A percentile compares a stretch with the other conserved stretches of the same genome.
These are phyloP conservation scores for Drosophila mauritiana DNA, from an alignment of 1,140 invertebrate genomes.

Conservation along the genomic window DNA sequence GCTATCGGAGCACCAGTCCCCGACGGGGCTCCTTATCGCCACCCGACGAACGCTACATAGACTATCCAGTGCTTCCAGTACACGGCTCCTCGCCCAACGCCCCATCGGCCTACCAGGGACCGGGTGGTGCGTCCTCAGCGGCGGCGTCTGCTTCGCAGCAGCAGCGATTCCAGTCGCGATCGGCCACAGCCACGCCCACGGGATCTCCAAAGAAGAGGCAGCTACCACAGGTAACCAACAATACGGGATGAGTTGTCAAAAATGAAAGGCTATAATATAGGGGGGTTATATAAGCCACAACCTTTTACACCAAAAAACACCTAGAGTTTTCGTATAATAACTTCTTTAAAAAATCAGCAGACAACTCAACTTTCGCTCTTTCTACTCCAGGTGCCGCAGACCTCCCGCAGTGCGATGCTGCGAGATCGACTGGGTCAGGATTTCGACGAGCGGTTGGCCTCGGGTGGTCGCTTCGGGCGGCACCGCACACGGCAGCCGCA, in stretches of 20 bases:
- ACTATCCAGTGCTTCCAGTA: slow-evolving; percentile 84
- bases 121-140: slow-evolving; percentile 30
- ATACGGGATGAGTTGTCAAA: not conserved
- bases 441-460: slow-evolving; percentile 91
- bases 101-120: slow-evolving; percentile 40
- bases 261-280: no score
- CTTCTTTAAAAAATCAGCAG: no score
- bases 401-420: slow-evolving; percentile 85
- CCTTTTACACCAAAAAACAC: no score
- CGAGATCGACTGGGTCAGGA: slow-evolving; percentile 91
- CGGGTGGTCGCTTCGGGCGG: slow-evolving; percentile 87
- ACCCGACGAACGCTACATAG: slow-evolving; percentile 84
- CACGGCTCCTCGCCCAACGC: slow-evolving; percentile 63
- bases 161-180: slow-evolving; percentile 91
- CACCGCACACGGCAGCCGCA: slow-evolving; percentile 87
- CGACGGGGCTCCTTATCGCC: slow-evolving; percentile 82
- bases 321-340: no score
- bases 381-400: slow-evolving; percentile 70
- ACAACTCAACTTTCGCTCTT: no score
- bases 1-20: slow-evolving; percentile 83
- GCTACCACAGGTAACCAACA: slow-evolving; percentile 92
- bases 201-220: slow-evolving; percentile 98
- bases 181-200: slow-evolving; percentile 95
- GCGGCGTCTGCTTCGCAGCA: slow-evolving; percentile 80
- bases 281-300: no score